phyloP scores from a whole-genome alignment of 1,140 invertebrate genomes.

The Tetramorium alpestre region DNA sequence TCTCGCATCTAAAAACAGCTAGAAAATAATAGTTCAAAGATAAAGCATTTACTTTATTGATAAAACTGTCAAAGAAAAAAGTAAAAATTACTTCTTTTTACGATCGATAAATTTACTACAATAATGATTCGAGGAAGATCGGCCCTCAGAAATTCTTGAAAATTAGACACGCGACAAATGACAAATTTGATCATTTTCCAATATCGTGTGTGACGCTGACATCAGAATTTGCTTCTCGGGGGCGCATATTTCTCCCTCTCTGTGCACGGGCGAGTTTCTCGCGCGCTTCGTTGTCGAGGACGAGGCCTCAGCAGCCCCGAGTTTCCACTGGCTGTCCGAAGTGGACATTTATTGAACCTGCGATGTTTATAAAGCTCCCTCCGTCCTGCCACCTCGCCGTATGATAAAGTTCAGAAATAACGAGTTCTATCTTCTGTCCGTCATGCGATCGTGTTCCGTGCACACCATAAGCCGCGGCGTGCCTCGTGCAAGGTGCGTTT shows the following conservation, averaged over 20 bases:
- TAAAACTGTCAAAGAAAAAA: not conserved
- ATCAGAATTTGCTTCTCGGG: conserved; percentile 14
- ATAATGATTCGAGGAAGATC: not conserved
- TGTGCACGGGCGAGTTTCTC: not conserved
- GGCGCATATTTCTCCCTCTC: not conserved
- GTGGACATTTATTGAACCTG: conserved; percentile 70
- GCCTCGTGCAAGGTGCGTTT: conserved; percentile 32
- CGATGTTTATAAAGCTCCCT: conserved; percentile 72
- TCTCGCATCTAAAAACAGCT: not conserved
- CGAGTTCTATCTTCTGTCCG: conserved; percentile 77
- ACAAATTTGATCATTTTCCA: not conserved
- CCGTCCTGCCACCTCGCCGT: conserved; percentile 60
- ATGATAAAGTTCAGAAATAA: conserved; percentile 78
- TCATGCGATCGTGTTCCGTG: conserved; percentile 66
- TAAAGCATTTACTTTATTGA: too few species aligned
- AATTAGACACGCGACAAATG: not conserved
- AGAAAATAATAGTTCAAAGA: too few species aligned
- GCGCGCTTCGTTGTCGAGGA: not conserved
- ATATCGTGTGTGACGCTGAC: not conserved
- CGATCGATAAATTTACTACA: not conserved
- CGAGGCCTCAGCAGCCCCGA: conserved; percentile 33
- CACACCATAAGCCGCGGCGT: conserved; percentile 50
- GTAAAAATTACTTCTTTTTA: conserved; percentile 4
- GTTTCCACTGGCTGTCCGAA: conserved; percentile 51
- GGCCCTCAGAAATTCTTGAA: not conserved